Percentiles rank a stretch among this genome's conserved stretches.
These are phyloP conservation scores for Cheilinus undulatus DNA, from an alignment of 2,113 vertebrate species.

Conservation along the genomic window DNA sequence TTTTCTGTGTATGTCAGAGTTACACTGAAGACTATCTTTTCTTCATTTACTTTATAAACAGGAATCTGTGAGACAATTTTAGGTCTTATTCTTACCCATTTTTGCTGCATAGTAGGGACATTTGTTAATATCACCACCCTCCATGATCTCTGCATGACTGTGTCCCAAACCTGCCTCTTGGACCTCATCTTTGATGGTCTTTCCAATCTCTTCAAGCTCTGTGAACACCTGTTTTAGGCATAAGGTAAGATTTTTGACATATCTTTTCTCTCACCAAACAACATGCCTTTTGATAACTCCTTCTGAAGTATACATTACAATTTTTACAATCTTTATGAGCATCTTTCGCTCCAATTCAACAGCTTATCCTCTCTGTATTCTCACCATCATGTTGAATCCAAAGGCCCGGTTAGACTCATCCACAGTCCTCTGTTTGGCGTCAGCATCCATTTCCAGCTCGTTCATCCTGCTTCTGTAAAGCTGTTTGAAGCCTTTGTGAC, in stretches of 20 bases:
- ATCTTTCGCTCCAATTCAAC: too few species aligned
- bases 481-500: conserved; percentile 91
- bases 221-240: conserved; percentile 85
- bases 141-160: conserved; percentile 68
- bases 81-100: conserved; percentile 77
- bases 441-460: conserved; percentile 85
- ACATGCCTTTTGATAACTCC: too few species aligned
- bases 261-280: not conserved
- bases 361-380: not conserved
- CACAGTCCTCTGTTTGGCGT: conserved; percentile 86
- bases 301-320: too few species aligned
- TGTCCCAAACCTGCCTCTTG: conserved; percentile 81
- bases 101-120: conserved; percentile 89
- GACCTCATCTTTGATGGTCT: conserved; percentile 78
- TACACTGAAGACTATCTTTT: too few species aligned
- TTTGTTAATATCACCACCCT: conserved; percentile 86
- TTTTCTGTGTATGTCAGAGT: too few species aligned
- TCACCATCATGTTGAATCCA: conserved; percentile 91
- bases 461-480: conserved; percentile 93
- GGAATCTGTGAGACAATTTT: too few species aligned
- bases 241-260: not conserved
- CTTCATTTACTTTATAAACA: too few species aligned
- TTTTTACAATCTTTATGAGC: too few species aligned
- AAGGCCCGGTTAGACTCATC: conserved; percentile 91
- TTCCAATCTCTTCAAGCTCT: conserved; percentile 89